phyloP scores from a whole-genome alignment of 2,797 vertebrate species.

The Apogon hyalosoma region DNA sequence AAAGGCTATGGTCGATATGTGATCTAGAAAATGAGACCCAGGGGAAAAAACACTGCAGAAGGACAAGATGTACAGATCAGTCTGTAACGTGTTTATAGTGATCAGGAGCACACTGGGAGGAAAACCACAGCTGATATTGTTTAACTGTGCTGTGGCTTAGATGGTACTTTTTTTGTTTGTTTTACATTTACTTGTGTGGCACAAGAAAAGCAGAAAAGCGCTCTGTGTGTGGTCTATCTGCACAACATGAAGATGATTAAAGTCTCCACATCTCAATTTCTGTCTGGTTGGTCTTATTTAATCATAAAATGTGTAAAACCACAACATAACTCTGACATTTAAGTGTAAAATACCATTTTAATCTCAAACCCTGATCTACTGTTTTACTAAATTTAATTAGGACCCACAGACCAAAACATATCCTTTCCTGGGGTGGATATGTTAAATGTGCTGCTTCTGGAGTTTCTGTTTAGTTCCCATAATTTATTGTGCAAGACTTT shows the following conservation, averaged over 20 bases:
- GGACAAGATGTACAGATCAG: constrained; percentile 38
- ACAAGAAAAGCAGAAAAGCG: background rate
- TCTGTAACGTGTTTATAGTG: constrained; percentile 32
- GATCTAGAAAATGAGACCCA: constrained; percentile 51
- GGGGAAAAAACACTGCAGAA: constrained; percentile 19
- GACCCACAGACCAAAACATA: background rate
- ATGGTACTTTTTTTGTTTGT: background rate
- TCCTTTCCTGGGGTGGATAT: constrained; percentile 1
- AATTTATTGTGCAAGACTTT: constrained; percentile 18
- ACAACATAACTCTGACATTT: background rate
- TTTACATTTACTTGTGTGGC: constrained; percentile 22
- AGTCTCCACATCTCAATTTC: constrained; percentile 8
- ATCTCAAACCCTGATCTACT: background rate
- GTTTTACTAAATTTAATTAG: background rate
- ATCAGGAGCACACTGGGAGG: constrained; percentile 16
- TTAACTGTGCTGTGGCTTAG: constrained; percentile 29
- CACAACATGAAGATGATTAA: constrained; percentile 1
- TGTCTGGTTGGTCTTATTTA: background rate
- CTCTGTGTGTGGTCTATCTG: constrained; percentile 31
- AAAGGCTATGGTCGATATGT: constrained; percentile 48
- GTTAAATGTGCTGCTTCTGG: background rate
- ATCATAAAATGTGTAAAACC: background rate
- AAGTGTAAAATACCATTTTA: background rate
- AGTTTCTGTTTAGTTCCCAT: constrained; percentile 8
- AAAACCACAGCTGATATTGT: constrained; percentile 8